Evolutionary conservation across 2,797 vertebrate species (phyloP), one percentile per base, ranked within the genome.

Genomic region (Muscicapa striata): DNA sequence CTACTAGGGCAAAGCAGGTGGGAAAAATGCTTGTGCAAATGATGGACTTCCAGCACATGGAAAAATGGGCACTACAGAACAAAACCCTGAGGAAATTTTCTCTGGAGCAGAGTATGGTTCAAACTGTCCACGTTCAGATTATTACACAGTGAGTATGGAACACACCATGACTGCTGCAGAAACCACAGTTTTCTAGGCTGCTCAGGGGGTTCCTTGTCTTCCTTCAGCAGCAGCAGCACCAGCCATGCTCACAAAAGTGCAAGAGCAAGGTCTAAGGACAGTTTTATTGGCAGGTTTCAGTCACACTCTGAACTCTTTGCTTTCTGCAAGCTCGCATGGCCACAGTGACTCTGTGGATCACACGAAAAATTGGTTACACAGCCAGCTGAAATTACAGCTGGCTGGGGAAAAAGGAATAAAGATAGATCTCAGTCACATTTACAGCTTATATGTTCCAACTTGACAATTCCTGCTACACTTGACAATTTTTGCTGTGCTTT

Each of bases 181-280:
- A 77, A 52, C 3, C 68, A 38, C 22, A 7, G 26, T 23, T 52
- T 52, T 38, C 69, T 27, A 30, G 20, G 59, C 49, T 79, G 32
- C 24, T n/a, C 59, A 16, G 9, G 36, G 30, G 17, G 18, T 11
- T 84, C 62, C 45, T 75, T 8, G 1, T 18, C 70, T 23, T 84
- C 26, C 67, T 61, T n/a, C 68, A 62, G 67, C 78, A 59, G 62
- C 78, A 59, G 62, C 62, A 93, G 55, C 49, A 64, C 5, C 2
- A 58, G 19, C 13, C 72, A 58, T 6, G 2, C 27, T 30, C n/a
- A 43, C 0, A 0, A 16, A 8, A 5, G 32, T 27, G 18, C 20
- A 74, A 87, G 26, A 13, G 54, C 54, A 91, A 41, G 22, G 40
- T 55, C 52, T 59, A 27, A 40, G 30, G 34, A 18, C 23, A 41